These are phyloP conservation scores for Brachyptera putata DNA, from an alignment of 2,888 invertebrate species.

Conservation along the genomic window DNA sequence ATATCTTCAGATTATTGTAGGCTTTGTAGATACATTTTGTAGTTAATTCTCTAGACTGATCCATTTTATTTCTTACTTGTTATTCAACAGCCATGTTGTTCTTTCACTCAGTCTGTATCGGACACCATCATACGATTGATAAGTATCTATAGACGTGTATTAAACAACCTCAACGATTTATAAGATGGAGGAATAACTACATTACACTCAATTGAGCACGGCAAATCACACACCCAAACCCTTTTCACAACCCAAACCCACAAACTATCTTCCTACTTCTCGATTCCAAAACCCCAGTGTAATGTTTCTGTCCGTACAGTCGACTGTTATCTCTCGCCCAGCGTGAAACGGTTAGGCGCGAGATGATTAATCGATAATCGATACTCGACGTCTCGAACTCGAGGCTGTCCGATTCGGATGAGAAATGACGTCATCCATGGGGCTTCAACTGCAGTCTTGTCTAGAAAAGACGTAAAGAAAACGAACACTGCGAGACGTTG, in stretches of 20 bases:
- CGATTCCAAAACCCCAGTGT: neutral
- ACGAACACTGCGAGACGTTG: neutral
- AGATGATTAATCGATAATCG: constrained; percentile 20
- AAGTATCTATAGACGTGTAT: no score
- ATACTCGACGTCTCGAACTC: constrained; percentile 1
- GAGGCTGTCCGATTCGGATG: constrained; percentile 4
- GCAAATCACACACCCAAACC: neutral
- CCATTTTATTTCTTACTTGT: no score
- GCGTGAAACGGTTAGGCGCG: neutral
- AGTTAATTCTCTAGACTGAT: no score
- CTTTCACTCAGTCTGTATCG: no score
- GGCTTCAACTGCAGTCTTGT: constrained; percentile 18
- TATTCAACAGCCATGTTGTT: no score
- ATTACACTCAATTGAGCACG: no score
- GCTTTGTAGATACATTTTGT: no score
- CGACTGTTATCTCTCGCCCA: neutral
- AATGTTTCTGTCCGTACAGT: neutral
- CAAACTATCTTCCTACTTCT: neutral
- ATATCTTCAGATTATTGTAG: no score
- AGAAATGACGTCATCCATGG: constrained; percentile 16
- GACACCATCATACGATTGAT: no score
- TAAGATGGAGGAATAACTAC: no score
- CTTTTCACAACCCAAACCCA: neutral
- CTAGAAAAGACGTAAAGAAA: neutral
- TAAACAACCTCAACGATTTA: no score